These are phyloP conservation scores for Etheostoma nigrum DNA, from an alignment of 2,797 vertebrate genomes.

Conservation along the genomic window DNA sequence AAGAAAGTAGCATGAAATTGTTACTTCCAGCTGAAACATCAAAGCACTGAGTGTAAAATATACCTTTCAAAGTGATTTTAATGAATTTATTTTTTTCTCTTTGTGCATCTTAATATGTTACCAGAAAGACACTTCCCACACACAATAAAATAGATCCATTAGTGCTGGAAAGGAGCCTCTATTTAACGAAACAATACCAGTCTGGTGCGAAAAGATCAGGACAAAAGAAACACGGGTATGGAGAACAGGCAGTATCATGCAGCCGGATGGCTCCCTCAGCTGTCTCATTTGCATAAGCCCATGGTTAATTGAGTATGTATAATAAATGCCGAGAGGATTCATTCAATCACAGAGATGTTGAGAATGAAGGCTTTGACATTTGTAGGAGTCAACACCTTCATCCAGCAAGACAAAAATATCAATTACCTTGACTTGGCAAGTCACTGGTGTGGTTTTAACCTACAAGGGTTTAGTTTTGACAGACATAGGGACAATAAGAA, in stretches of 20 bases:
- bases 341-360: constrained; percentile 44
- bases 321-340: constrained; percentile 52
- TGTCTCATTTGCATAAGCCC: constrained; percentile 45
- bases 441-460: constrained; percentile 12
- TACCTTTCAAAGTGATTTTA: constrained; percentile 34
- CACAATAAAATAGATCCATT: constrained; percentile 49
- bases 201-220: constrained; percentile 28
- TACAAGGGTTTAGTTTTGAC: constrained; percentile 15
- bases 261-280: constrained; percentile 11
- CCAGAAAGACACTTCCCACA: constrained; percentile 34
- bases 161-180: constrained; percentile 26
- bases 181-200: constrained; percentile 38
- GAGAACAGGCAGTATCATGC: constrained; percentile 20
- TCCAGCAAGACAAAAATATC: constrained; percentile 50
- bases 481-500: constrained; percentile 14
- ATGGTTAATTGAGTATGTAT: constrained; percentile 65
- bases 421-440: constrained; percentile 32
- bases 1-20: constrained; percentile 20
- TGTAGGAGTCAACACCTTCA: constrained; percentile 33
- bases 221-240: constrained; percentile 28
- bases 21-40: constrained; percentile 46
- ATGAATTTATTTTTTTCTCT: constrained; percentile 12
- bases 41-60: constrained; percentile 39
- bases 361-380: constrained; percentile 57
- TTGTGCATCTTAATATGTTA: constrained; percentile 36